Percentiles rank a stretch among this genome's conserved stretches.
Conservation (phyloP, 2,888 invertebrate genomes). For the Anthophora plumipes region DNA sequence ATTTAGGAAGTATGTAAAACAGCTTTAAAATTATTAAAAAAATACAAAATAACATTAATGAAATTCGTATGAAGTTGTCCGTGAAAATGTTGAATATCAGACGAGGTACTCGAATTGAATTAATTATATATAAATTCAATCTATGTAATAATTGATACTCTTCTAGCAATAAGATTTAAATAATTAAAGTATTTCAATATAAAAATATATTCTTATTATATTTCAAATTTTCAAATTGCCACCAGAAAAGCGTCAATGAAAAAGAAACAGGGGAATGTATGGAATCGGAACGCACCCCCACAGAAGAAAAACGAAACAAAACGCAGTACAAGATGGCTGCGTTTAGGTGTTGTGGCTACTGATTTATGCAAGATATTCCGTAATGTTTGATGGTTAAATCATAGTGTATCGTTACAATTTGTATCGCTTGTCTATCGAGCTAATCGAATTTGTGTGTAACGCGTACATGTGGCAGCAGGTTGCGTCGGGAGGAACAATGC, state of each 20-base stretch:
- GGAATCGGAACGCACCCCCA: conserved; percentile 75
- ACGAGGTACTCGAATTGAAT: neutral
- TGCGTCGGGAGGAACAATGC: conserved; percentile 61
- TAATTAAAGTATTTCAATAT: neutral
- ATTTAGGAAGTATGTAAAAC: neutral
- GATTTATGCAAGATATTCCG: conserved; percentile 69
- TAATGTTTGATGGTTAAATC: conserved; percentile 46
- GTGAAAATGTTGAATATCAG: neutral
- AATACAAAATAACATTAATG: neutral
- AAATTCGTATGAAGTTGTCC: neutral
- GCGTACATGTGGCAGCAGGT: conserved; percentile 37
- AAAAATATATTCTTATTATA: neutral
- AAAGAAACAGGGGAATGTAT: conserved; percentile 59
- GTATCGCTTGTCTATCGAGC: conserved; percentile 4
- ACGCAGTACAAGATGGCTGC: conserved; percentile 83
- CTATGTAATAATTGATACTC: too few species aligned
- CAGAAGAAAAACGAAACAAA: conserved; percentile 79
- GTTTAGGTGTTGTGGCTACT: conserved; percentile 83
- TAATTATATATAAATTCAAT: conserved; percentile 1
- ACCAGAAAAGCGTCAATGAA: conserved; percentile 20
- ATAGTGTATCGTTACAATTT: conserved; percentile 43
- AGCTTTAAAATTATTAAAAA: neutral
- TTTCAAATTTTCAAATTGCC: conserved; percentile 32
- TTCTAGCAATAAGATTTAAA: neutral
- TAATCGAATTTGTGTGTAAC: conserved; percentile 11